Base-by-base conservation (phyloP, 2,797 vertebrate species). In the Hybognathus amarus region DNA sequence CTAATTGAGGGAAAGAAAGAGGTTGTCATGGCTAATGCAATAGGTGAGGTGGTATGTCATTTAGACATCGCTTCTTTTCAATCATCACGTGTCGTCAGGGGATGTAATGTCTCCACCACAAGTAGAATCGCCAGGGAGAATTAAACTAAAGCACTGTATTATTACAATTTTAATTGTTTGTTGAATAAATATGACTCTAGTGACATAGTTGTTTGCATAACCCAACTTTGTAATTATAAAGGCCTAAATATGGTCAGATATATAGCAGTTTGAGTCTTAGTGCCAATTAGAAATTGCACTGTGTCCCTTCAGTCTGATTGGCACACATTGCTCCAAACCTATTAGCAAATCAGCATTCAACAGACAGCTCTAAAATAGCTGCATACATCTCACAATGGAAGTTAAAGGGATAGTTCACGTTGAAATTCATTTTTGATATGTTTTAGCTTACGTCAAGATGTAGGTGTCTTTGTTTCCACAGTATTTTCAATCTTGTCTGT, bases 1-100 rank as follows among this genome's bases (percentile, higher is more conserved):
- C 86, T 94, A 93, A 92, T 93, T 92, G 91, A 93, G 90, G 90
- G 89, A 90, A 92, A 77, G 92, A 91, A 92, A 93, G 88, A 89
- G 90, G 92, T 91, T 90, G 90, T 89, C 86, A 89, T 85, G 90
- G 90, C 91, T 93, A 93, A 94, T 92, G 90, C 90, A 82, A 91
- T 91, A 93, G 92, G 90, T 90, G 91, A 93, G 83, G 67, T 40
- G 87, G 91, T 90, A 91, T 90, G 89, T 89, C 90, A 91, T 92
- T 92, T 89, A 91, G 88, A 84, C 86, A 86, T 88, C 86, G 85
- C 91, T 91, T 89, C 87, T 93, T 93, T 93, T 91, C 89, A 93
- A 87, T 92, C 92, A 94, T 91, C 88, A 88, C 85, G 40, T 81
- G 74, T 70, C 15, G 27, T 70, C 69, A 20, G 42, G 50, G 40